phyloP scores from a whole-genome alignment of 2,888 invertebrate genomes.

The Strigamia transsilvanica region DNA sequence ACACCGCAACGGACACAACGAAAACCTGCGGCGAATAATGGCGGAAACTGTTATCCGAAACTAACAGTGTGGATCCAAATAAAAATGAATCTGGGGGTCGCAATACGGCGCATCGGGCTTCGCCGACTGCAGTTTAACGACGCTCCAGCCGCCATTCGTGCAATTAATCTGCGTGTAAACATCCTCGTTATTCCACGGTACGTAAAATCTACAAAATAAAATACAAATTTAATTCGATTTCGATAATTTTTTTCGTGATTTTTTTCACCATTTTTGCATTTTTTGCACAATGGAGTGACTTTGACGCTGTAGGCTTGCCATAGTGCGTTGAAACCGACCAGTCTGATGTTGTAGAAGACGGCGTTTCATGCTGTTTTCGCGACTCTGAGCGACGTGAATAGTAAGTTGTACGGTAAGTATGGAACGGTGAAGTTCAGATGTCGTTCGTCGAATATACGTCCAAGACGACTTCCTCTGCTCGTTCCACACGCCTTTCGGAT shows the following conservation, averaged over 20 bases:
- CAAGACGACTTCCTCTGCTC: constrained; percentile 55
- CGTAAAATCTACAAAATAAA: background rate
- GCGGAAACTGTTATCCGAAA: constrained; percentile 53
- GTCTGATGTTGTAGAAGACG: background rate
- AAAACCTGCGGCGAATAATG: constrained; percentile 73
- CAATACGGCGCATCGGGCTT: background rate
- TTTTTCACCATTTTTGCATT: background rate
- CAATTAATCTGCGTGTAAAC: background rate
- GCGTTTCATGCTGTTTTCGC: background rate
- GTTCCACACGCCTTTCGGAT: constrained; percentile 56
- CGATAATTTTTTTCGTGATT: background rate
- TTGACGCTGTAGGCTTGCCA: background rate
- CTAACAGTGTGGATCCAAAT: background rate
- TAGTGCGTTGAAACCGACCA: background rate
- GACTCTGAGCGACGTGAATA: background rate
- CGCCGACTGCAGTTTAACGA: background rate
- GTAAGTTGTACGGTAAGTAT: background rate
- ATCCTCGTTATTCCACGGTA: constrained; percentile 9
- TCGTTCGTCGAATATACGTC: constrained; percentile 51
- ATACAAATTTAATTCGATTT: background rate
- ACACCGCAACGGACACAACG: constrained; percentile 73
- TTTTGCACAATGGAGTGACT: background rate
- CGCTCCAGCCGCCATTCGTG: background rate
- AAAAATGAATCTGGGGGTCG: constrained; percentile 10
- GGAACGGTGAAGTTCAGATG: background rate